phyloP scores from a whole-genome alignment of 1,140 invertebrate genomes.

The Leptinotarsa defecta region DNA sequence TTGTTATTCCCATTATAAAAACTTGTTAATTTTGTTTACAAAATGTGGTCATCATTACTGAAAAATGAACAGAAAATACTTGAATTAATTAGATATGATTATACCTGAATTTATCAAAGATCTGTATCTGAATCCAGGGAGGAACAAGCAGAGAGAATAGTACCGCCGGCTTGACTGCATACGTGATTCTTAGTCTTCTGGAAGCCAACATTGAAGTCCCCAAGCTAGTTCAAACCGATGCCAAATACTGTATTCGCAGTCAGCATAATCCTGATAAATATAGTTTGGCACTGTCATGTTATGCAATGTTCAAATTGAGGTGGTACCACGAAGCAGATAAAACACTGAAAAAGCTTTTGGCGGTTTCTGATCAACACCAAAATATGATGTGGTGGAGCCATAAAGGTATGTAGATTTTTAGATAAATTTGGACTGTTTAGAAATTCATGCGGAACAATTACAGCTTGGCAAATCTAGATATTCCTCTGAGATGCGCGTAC shows the following conservation, averaged over 20 bases:
- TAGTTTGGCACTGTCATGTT: slow-evolving; percentile 63
- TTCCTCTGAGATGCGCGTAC: too few relatives aligned
- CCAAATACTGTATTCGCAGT: slow-evolving; percentile 61
- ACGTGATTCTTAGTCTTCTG: slow-evolving; percentile 66
- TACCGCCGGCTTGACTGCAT: slow-evolving; percentile 64
- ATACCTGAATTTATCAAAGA: not conserved
- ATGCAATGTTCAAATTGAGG: slow-evolving; percentile 64
- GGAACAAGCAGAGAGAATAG: slow-evolving; percentile 64
- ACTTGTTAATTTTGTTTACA: too few relatives aligned
- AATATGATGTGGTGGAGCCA: slow-evolving; percentile 51
- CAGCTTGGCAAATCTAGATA: too few relatives aligned
- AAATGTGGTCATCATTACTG: too few relatives aligned
- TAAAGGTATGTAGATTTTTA: slow-evolving; percentile 20
- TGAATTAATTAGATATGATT: not conserved
- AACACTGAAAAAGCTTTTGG: slow-evolving; percentile 43
- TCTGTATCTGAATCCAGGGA: slow-evolving; percentile 54
- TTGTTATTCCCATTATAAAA: too few relatives aligned
- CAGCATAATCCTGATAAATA: slow-evolving; percentile 57
- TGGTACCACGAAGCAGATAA: slow-evolving; percentile 46
- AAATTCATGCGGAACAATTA: too few relatives aligned
- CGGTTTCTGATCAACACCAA: slow-evolving; percentile 40
- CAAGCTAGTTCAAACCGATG: slow-evolving; percentile 57
- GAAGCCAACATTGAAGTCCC: slow-evolving; percentile 61
- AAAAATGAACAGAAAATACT: not conserved
- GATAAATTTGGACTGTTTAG: too few relatives aligned